A percentile compares a stretch with the other conserved stretches of the same genome.
phyloP scores from a whole-genome alignment of 2,797 vertebrate genomes.

The Poecilia velifera region DNA sequence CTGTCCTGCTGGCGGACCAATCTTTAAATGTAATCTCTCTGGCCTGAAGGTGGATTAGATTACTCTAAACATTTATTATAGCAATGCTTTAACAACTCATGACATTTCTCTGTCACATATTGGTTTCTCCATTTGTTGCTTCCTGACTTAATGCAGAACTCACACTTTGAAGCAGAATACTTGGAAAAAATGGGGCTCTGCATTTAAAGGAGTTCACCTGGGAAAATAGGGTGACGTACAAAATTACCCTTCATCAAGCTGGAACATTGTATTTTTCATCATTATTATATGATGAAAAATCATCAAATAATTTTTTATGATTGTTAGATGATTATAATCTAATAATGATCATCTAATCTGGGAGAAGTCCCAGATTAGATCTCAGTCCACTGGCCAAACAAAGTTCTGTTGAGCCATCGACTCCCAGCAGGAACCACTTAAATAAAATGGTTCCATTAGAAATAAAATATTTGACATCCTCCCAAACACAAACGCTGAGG shows the following conservation, averaged over 20 bases:
- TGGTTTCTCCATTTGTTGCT: not conserved
- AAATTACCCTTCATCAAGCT: not conserved
- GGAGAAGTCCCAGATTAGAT: no score
- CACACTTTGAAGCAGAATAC: not conserved
- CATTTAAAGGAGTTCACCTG: not conserved
- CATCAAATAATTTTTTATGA: no score
- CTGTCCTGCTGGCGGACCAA: not conserved
- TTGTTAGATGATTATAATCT: no score
- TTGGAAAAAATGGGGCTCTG: not conserved
- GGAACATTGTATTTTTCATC: no score
- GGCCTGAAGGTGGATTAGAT: not conserved
- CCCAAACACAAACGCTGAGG: no score
- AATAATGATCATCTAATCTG: no score
- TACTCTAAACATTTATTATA: not conserved
- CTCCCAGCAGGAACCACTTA: no score
- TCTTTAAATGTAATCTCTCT: not conserved
- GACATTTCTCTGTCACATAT: not conserved
- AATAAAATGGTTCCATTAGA: no score
- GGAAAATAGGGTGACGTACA: not conserved
- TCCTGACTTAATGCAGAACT: not conserved
- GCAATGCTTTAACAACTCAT: not conserved
- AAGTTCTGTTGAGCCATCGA: no score
- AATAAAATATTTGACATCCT: no score
- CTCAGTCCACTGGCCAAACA: no score
- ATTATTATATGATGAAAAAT: no score